Base-by-base conservation (phyloP, 2,797 vertebrate genomes). In the Heteromormyrus szaboi region DNA sequence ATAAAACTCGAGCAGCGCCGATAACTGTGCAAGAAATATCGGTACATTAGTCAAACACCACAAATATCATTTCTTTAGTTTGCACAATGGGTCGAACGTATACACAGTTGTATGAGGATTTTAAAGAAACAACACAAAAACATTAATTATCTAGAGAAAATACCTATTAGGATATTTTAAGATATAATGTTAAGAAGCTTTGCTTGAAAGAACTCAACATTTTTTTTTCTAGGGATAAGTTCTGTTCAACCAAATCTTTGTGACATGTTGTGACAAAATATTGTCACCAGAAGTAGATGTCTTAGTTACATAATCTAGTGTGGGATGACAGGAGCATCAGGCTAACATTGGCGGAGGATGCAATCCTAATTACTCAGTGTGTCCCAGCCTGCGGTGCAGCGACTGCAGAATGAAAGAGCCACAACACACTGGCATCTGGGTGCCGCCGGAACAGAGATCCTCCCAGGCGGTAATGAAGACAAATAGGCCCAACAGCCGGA, bases 291-390 rank as follows among this genome's bases (percentile, higher is more conserved):
- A 37, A 53, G 88, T 79, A 79, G 83, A 90, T 54, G 89, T 90
- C 89, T 92, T 90, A 91, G 93, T 95, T 94, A 93, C 94, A 95
- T 94, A 91, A 86, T 93, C 94, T 94, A 95, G 93, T 93, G 91
- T 94, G 94, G 95, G 94, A 92, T 94, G 94, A 96, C 95, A 94
- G 95, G 93, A 94, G 93, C 94, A 95, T 95, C 96, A 95, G 93
- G 93, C 92, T 93, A 93, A 92, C 95, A 94, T 93, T 92, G 92
- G 91, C 94, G 92, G 93, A 94, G 96, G 95, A 94, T 92, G 94
- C 92, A 93, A 94, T 94, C 94, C 94, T 96, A 96, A 96, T 96
- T 94, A 94, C 93, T 93, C 92, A 95, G 94, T 95, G 93, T 93
- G 25, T 95, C 93, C 92, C 91, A 93, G 94, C 92, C 90, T 89